phyloP scores from a whole-genome alignment of 2,888 invertebrate species.

The Scaptomyza caliginosa region DNA sequence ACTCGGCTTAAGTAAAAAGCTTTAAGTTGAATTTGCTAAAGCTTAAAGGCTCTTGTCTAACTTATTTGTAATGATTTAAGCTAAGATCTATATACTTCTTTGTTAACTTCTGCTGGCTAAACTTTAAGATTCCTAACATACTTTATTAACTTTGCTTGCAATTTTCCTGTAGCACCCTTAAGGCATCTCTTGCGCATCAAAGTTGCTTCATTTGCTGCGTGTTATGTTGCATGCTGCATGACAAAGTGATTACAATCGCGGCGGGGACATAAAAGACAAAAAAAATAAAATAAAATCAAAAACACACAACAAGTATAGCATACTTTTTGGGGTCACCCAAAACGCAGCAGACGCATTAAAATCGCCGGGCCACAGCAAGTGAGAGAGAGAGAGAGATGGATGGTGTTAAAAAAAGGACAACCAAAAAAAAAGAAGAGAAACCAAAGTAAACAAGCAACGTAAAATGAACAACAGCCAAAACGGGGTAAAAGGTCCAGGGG shows the following conservation, averaged over 20 bases:
- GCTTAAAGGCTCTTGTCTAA: no score
- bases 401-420: background rate
- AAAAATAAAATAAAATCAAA: no score
- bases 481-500: background rate
- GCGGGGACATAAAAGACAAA: background rate
- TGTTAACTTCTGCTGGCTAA: background rate
- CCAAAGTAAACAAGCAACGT: slow-evolving; percentile 37
- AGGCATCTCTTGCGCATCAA: slow-evolving; percentile 1
- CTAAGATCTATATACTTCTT: no score
- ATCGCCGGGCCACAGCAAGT: slow-evolving; percentile 7
- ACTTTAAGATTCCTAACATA: background rate
- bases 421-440: slow-evolving; percentile 19
- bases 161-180: background rate
- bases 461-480: slow-evolving; percentile 43
- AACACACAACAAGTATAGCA: slow-evolving; percentile 14
- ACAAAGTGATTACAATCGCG: slow-evolving; percentile 37
- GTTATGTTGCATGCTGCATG: slow-evolving; percentile 21
- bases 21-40: no score
- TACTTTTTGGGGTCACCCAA: slow-evolving; percentile 30
- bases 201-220: slow-evolving; percentile 29
- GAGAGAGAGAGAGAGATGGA: background rate
- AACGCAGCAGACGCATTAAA: slow-evolving; percentile 57
- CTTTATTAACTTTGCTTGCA: background rate
- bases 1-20: no score
- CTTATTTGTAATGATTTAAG: no score